Base-by-base conservation (phyloP, 2,113 vertebrate genomes). In the Telmatochromis sp. region DNA sequence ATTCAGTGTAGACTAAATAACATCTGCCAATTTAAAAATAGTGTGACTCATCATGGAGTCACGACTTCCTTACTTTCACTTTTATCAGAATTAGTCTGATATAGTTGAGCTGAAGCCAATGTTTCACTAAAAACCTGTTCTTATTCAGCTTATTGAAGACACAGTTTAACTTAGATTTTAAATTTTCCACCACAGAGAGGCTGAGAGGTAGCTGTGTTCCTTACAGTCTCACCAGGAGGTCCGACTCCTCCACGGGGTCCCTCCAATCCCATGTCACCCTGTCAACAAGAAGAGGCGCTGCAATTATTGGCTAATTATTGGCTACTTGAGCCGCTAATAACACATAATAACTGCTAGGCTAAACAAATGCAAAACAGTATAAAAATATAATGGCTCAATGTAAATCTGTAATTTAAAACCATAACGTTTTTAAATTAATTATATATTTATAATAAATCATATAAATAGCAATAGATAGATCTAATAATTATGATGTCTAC, bases 191-290 rank as follows among this genome's bases (percentile, higher is more conserved):
- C 28, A 28, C 6, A 81, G 54, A 58, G 14, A 70, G n/a, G 55
- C 5, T 9, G 45, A 82, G 12, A 33, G 23, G 47, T 3, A 65
- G 45, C 37, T 54, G 42, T 19, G 63, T 81, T 93, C 91, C 93
- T 93, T 91, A 97, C 97, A 83, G 82, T 90, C 63, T 95, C 86
- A 47, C 96, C 96, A 57, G 82, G 60, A 26, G 28, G 40, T 26
- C 96, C 97, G 13, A 90, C 93, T 92, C 94, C 94, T 83, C 96
- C 95, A 3, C 42, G 91, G 3, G 96, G 94, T 7, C 96, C 96
- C 49, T 93, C 91, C 81, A 96, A 93, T 8, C 95, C 96, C 4
- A 89, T 4, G 28, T 93, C 87, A 9, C 95, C 93, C 96, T 97
- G 91, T 6, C 6, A 31, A 86, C 9, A 80, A 4, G 15, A 78